Evolutionary conservation across 2,113 vertebrate species (phyloP).

Genomic region (Prunella fulvescens): DNA sequence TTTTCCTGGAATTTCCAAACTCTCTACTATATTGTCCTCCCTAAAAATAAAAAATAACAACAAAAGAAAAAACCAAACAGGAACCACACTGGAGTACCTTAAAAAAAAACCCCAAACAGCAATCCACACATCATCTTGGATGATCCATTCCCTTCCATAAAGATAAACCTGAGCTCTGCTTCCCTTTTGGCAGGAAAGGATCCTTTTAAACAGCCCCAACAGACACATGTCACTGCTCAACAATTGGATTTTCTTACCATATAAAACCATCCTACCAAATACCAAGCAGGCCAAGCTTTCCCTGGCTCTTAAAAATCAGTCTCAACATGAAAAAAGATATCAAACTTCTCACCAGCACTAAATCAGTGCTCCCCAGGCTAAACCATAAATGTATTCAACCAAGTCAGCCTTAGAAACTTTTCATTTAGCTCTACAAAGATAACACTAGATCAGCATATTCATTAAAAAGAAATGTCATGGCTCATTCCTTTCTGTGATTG

Average conservation of each 20-base stretch:
- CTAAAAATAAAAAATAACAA: neutral
- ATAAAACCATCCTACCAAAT: neutral
- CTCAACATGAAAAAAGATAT: neutral
- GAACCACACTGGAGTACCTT: neutral
- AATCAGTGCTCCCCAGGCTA: neutral
- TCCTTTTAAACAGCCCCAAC: neutral
- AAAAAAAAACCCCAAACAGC: neutral
- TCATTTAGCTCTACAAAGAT: conserved; percentile 5
- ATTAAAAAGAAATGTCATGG: conserved; percentile 53
- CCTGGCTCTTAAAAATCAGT: neutral
- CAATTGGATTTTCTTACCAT: neutral
- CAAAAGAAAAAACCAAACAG: neutral
- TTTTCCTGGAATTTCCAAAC: neutral
- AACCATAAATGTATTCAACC: neutral
- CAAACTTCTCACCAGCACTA: neutral
- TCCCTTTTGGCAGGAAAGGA: neutral
- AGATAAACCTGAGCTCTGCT: neutral
- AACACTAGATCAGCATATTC: conserved; percentile 39
- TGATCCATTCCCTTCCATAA: neutral
- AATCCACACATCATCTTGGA: neutral
- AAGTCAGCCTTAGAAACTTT: conserved; percentile 7
- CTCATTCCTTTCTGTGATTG: conserved; percentile 43
- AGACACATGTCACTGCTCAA: neutral
- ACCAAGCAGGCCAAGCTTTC: neutral
- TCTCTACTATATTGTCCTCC: neutral